These are phyloP conservation scores for Drosophila sechellia DNA, from an alignment of 1,140 invertebrate genomes.

Conservation along the genomic window DNA sequence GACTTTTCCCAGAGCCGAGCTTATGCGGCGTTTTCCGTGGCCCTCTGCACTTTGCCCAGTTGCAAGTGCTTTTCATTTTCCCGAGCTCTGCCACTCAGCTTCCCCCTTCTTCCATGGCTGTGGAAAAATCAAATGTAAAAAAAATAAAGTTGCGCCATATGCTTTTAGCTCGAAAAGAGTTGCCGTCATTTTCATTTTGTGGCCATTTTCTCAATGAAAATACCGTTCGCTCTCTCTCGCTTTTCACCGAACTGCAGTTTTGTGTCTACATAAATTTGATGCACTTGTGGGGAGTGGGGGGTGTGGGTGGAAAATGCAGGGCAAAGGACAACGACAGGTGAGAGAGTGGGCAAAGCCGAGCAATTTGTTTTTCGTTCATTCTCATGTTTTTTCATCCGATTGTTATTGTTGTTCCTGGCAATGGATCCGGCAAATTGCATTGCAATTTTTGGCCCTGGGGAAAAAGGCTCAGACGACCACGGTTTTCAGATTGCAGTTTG, in stretches of 20 bases:
- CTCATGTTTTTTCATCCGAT: slow-evolving; percentile 21
- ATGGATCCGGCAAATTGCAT: slow-evolving; percentile 50
- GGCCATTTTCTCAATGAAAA: slow-evolving; percentile 80
- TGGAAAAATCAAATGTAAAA: slow-evolving; percentile 75
- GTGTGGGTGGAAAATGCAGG: slow-evolving; percentile 19
- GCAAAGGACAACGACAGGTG: slow-evolving; percentile 24
- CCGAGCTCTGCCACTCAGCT: too few relatives aligned
- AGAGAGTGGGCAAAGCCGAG: slow-evolving; percentile 42
- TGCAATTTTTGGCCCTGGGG: slow-evolving; percentile 43
- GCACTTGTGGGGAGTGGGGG: background rate
- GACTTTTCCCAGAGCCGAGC: slow-evolving; percentile 67
- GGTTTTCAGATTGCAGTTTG: slow-evolving; percentile 30
- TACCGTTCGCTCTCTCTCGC: background rate
- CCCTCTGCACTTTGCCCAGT: slow-evolving; percentile 61
- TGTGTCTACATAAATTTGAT: slow-evolving; percentile 66
- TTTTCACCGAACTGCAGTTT: slow-evolving; percentile 39
- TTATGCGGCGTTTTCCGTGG: slow-evolving; percentile 61
- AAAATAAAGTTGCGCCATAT: slow-evolving; percentile 79
- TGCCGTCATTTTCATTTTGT: slow-evolving; percentile 50
- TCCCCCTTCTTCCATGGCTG: background rate
- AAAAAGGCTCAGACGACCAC: slow-evolving; percentile 11
- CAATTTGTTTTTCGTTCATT: slow-evolving; percentile 55
- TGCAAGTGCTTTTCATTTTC: slow-evolving; percentile 17
- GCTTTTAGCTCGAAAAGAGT: slow-evolving; percentile 37
- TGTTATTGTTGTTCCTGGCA: slow-evolving; percentile 18